A percentile compares a stretch with the other conserved stretches of the same genome.
Conservation (phyloP, 2,113 vertebrate genomes). For the Donacobius atricapilla region DNA sequence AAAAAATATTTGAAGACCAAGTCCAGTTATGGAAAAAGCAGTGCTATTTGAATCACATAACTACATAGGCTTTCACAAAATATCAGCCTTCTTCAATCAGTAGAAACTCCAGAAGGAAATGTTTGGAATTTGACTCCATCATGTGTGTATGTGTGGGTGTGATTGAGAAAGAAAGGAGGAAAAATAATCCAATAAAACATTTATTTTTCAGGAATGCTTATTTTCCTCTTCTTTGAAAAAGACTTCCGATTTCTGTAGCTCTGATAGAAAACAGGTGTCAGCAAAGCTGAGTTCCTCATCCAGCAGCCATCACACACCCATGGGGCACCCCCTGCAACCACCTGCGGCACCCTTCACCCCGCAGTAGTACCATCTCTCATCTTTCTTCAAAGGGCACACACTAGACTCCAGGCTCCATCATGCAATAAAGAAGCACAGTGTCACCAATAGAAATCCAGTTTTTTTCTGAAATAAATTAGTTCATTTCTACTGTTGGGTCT, state of each 20-base stretch:
- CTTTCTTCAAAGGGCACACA: neutral
- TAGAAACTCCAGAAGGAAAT: neutral
- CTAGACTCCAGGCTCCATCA: neutral
- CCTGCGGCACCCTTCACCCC: neutral
- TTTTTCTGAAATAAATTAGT: neutral
- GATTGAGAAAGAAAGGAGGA: neutral
- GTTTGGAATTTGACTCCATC: neutral
- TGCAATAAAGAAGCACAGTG: neutral
- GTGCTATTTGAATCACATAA: neutral
- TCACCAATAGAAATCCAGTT: neutral
- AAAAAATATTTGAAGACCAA: neutral
- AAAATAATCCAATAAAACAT: neutral
- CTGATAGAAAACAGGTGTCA: neutral
- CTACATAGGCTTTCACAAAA: neutral
- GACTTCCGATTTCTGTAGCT: neutral
- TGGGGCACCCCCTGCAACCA: neutral
- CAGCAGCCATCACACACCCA: neutral
- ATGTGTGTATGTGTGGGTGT: neutral
- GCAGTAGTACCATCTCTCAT: neutral
- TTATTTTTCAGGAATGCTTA: neutral
- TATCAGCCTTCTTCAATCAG: neutral
- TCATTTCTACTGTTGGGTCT: neutral
- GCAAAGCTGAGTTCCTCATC: neutral
- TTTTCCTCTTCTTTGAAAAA: neutral
- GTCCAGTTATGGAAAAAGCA: neutral